phyloP scores from a whole-genome alignment of 2,113 vertebrate genomes.

The Labrus mixtus region DNA sequence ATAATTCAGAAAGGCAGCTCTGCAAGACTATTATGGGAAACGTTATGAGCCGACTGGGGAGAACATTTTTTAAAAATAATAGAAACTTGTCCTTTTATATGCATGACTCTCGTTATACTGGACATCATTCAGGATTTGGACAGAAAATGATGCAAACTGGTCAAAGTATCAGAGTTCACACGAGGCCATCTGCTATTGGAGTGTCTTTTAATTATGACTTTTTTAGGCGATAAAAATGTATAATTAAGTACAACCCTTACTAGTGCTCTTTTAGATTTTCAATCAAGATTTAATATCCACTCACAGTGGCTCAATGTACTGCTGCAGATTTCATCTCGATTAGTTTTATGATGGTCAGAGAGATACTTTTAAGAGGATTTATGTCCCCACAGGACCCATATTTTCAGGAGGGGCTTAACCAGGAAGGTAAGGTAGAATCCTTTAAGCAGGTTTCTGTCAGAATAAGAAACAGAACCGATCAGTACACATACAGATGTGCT shows the following conservation, averaged over 20 bases:
- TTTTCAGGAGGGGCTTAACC: slow-evolving; percentile 24
- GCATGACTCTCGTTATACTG: slow-evolving; percentile 14
- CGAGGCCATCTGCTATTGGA: slow-evolving; percentile 15
- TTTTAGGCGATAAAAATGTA: slow-evolving; percentile 2
- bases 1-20: neutral
- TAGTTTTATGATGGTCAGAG: slow-evolving; percentile 29
- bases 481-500: neutral
- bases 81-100: neutral
- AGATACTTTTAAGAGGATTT: slow-evolving; percentile 33
- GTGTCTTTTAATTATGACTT: slow-evolving; percentile 1
- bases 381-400: slow-evolving; percentile 20
- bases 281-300: slow-evolving; percentile 10
- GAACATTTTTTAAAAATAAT: neutral
- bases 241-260: slow-evolving; percentile 11
- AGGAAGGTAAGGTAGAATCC: slow-evolving; percentile 12
- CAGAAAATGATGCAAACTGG: slow-evolving; percentile 1
- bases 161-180: slow-evolving; percentile 8
- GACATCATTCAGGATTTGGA: slow-evolving; percentile 6
- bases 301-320: neutral
- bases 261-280: slow-evolving; percentile 22
- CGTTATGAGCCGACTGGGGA: neutral
- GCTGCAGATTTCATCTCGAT: slow-evolving; percentile 19
- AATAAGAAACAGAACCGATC: slow-evolving; percentile 23
- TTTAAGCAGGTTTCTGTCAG: slow-evolving; percentile 2
- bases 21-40: slow-evolving; percentile 8